Conservation (phyloP, 1,140 invertebrate genomes). For the Dinoponera quadriceps region DNA sequence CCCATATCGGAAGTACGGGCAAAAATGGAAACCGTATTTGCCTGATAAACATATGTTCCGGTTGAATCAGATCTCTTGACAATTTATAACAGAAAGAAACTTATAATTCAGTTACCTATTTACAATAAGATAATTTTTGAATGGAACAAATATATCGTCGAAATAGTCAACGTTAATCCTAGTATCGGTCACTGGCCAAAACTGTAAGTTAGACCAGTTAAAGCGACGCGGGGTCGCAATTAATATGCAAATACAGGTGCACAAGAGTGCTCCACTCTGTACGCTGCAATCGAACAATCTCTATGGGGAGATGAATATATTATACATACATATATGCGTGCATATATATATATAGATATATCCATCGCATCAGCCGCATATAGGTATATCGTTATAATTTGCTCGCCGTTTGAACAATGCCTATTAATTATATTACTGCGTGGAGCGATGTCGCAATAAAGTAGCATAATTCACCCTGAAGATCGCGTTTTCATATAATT, state of each 20-base stretch:
- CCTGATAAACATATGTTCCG: too few species aligned
- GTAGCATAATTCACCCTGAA: too few species aligned
- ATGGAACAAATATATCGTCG: too few species aligned
- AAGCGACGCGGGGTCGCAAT: slow-evolving; percentile 32
- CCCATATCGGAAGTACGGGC: too few species aligned
- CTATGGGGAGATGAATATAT: slow-evolving; percentile 40
- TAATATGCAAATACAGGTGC: slow-evolving; percentile 52
- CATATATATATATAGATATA: neutral
- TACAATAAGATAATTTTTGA: too few species aligned
- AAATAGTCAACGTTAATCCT: neutral
- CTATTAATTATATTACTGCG: slow-evolving; percentile 54
- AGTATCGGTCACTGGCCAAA: neutral
- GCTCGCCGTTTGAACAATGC: slow-evolving; percentile 27
- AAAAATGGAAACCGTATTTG: too few species aligned
- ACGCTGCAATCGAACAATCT: slow-evolving; percentile 39
- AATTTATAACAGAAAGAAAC: too few species aligned
- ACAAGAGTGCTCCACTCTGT: slow-evolving; percentile 38
- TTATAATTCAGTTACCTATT: too few species aligned
- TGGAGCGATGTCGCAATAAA: slow-evolving; percentile 18
- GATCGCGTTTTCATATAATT: too few species aligned
- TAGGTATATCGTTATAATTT: slow-evolving; percentile 41
- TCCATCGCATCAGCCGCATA: neutral
- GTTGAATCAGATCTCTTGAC: too few species aligned
- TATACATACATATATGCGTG: slow-evolving; percentile 4
- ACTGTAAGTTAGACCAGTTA: neutral